A percentile compares a stretch with the other conserved stretches of the same genome.
These are phyloP conservation scores for Conus ventricosus DNA, from an alignment of 1,140 invertebrate genomes.

Conservation along the genomic window DNA sequence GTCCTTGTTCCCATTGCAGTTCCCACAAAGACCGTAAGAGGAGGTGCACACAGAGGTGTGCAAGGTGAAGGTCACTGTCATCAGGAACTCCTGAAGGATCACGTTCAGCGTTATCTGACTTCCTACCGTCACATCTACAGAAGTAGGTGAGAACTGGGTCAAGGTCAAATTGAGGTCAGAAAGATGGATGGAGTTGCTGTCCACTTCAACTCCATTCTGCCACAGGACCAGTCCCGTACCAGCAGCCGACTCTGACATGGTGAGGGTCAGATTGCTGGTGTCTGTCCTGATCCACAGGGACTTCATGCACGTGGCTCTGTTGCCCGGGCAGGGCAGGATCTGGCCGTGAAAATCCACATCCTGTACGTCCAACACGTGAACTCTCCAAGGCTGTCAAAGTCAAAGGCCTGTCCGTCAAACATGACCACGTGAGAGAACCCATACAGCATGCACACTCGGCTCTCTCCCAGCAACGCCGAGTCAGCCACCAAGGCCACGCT, in stretches of 20 bases:
- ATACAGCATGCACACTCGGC: conserved; percentile 43
- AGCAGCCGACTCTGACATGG: conserved; percentile 9
- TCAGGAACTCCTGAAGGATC: conserved; percentile 20
- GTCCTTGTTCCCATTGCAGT: conserved; percentile 48
- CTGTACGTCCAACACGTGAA: conserved; percentile 28
- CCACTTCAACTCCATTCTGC: conserved; percentile 32
- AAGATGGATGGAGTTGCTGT: conserved; percentile 29
- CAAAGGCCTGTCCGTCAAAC: conserved; percentile 56
- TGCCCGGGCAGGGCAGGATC: conserved; percentile 38
- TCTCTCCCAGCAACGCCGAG: neutral
- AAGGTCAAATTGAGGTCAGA: conserved; percentile 8
- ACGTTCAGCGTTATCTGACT: conserved; percentile 34
- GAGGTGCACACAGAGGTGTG: conserved; percentile 30
- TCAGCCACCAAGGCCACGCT: conserved; percentile 29
- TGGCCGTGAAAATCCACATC: conserved; percentile 30
- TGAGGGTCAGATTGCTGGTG: conserved; percentile 41
- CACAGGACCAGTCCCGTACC: conserved; percentile 14
- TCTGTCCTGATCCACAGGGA: conserved; percentile 42
- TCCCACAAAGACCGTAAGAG: conserved; percentile 47
- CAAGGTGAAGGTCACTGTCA: conserved; percentile 32
- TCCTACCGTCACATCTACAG: conserved; percentile 25
- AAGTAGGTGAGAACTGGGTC: conserved; percentile 29
- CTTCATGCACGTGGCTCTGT: conserved; percentile 39
- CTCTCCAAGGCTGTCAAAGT: conserved; percentile 44
- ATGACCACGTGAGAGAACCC: conserved; percentile 48